Conservation (phyloP, 92 coral and sea anemone genomes). For the Virgularia gustaviana region DNA sequence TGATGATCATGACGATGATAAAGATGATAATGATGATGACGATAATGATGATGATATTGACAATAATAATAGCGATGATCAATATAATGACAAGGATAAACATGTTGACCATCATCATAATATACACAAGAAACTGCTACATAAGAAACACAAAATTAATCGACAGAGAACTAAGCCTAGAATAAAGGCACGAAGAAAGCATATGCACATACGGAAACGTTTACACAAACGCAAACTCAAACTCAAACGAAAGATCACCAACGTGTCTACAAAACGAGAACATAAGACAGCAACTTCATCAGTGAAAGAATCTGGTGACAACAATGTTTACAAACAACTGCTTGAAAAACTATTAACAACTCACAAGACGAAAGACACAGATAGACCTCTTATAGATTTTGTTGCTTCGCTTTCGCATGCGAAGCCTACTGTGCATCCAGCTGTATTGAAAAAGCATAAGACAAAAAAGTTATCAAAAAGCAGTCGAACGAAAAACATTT, state of each 20-base stretch:
- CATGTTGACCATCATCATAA: no score
- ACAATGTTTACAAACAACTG: constrained; percentile 12
- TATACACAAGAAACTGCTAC: no score
- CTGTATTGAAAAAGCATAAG: no score
- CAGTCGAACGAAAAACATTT: neutral
- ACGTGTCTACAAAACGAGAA: neutral
- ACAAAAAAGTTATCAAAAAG: constrained; percentile 15
- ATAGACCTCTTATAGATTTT: neutral
- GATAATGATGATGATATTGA: constrained; percentile 3
- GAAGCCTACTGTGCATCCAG: neutral
- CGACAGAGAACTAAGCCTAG: neutral
- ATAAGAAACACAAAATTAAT: neutral
- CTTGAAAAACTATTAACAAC: neutral
- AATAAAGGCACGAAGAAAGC: neutral
- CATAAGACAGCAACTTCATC: neutral
- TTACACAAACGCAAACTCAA: neutral
- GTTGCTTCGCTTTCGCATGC: constrained; percentile 4
- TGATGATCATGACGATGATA: neutral
- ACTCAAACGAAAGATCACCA: neutral
- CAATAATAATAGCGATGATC: neutral
- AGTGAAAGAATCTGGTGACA: neutral
- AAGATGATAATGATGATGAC: neutral
- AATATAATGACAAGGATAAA: no score
- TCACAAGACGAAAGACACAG: neutral
- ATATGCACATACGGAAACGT: neutral